These are phyloP conservation scores for Magallana angulata DNA, from an alignment of 1,140 invertebrate genomes.

Conservation along the genomic window DNA sequence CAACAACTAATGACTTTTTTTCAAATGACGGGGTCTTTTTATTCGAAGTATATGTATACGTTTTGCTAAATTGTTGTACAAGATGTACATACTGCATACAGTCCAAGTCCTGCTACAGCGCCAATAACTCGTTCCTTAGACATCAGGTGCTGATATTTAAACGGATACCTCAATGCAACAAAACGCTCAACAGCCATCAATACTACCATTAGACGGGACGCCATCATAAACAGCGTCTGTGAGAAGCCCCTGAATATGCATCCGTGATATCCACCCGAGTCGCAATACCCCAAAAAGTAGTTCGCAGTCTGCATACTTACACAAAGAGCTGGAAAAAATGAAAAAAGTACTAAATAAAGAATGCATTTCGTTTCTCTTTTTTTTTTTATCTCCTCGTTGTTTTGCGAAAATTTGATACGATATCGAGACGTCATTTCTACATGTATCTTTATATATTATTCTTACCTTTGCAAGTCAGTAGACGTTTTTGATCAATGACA, in stretches of 20 bases:
- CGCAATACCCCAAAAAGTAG: neutral
- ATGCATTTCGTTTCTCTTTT: too few species aligned
- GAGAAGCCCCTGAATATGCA: constrained; percentile 8
- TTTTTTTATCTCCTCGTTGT: too few species aligned
- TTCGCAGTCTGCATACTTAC: neutral
- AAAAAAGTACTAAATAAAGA: too few species aligned
- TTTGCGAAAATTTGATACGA: too few species aligned
- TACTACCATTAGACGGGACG: constrained; percentile 2
- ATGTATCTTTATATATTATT: too few species aligned
- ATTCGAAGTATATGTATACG: too few species aligned
- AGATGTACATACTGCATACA: constrained; percentile 1
- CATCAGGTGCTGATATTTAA: neutral
- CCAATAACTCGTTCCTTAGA: neutral
- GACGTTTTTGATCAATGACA: too few species aligned
- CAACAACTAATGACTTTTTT: too few species aligned
- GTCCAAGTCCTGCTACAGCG: neutral
- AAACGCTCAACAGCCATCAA: constrained; percentile 4
- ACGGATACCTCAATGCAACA: constrained; percentile 20
- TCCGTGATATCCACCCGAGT: constrained; percentile 3
- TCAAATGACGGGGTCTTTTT: too few species aligned
- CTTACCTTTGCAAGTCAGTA: too few species aligned
- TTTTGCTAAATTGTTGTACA: too few species aligned
- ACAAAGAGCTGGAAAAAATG: neutral
- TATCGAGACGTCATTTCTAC: too few species aligned
- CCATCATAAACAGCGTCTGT: constrained; percentile 11